Conservation (phyloP, 2,888 invertebrate genomes). For the Tiphia femorata region DNA sequence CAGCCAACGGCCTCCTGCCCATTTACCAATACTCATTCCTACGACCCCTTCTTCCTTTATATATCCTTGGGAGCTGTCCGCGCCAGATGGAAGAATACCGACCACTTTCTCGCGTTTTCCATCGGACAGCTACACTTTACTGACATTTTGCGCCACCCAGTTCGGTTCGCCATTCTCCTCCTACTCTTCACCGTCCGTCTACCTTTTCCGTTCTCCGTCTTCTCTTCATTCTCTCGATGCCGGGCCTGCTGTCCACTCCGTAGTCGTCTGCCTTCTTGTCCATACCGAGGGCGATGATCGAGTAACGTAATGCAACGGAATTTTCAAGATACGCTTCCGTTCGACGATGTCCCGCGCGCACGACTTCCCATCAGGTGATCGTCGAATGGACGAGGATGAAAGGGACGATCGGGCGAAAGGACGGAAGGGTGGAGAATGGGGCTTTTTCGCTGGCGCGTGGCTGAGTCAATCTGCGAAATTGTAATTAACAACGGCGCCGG, state of each 20-base stretch:
- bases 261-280: not conserved
- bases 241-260: not conserved
- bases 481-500: no score
- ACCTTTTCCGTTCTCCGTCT: not conserved
- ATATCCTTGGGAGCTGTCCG: conserved; percentile 18
- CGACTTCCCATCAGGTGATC: not conserved
- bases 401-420: no score
- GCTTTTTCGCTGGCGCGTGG: no score
- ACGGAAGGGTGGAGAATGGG: no score
- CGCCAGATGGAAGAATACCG: conserved; percentile 25
- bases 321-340: not conserved
- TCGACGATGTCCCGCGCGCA: not conserved
- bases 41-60: conserved; percentile 15
- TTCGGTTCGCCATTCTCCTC: not conserved
- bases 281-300: not conserved
- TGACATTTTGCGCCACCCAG: conserved; percentile 29
- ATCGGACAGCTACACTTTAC: conserved; percentile 32
- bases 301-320: not conserved
- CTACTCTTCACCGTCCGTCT: conserved; percentile 10
- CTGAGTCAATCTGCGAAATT: no score
- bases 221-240: not conserved
- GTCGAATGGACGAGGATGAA: not conserved
- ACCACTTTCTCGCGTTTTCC: conserved; percentile 29
- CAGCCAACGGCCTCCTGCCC: conserved; percentile 11
- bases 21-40: conserved; percentile 25